Evolutionary conservation across 2,797 vertebrate genomes (phyloP).

Genomic region (Carapus acus): DNA sequence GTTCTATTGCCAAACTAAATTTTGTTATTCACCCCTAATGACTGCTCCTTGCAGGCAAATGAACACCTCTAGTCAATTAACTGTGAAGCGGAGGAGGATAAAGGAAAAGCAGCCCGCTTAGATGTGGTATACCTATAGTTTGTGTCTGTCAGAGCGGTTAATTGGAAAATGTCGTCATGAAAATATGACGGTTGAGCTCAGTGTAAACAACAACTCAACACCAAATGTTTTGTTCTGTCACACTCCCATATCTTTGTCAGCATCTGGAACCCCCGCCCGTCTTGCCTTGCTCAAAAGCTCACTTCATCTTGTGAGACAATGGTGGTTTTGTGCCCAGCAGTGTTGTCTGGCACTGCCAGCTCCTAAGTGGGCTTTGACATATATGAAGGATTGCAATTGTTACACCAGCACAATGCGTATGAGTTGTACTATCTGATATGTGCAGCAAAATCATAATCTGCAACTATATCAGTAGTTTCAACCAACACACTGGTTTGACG

Average conservation of each 20-base stretch:
- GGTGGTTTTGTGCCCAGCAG: constrained; percentile 76
- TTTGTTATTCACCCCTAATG: constrained; percentile 69
- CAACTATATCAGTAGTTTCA: constrained; percentile 19
- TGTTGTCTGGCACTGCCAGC: constrained; percentile 76
- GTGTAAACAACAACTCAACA: constrained; percentile 59
- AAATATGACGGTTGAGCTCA: constrained; percentile 34
- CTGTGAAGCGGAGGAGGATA: constrained; percentile 45
- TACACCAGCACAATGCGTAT: constrained; percentile 30
- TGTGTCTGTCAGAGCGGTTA: constrained; percentile 10
- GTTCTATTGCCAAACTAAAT: constrained; percentile 59
- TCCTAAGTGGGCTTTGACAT: constrained; percentile 71
- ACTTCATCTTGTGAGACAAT: constrained; percentile 84
- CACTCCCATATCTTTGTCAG: constrained; percentile 70
- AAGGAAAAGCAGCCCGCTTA: constrained; percentile 37
- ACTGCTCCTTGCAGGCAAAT: constrained; percentile 66
- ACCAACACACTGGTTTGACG: too few species aligned
- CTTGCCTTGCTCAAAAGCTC: constrained; percentile 70
- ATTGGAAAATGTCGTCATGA: constrained; percentile 32
- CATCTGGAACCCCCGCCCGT: constrained; percentile 68
- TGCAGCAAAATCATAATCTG: constrained; percentile 12
- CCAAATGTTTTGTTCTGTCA: constrained; percentile 67
- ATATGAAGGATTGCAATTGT: constrained; percentile 51
- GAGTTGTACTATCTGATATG: constrained; percentile 27
- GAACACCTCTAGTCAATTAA: constrained; percentile 72
- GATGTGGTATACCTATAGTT: constrained; percentile 21